Conservation (phyloP, 2,888 invertebrate species). For the Mongoloraphidia duomilia region DNA sequence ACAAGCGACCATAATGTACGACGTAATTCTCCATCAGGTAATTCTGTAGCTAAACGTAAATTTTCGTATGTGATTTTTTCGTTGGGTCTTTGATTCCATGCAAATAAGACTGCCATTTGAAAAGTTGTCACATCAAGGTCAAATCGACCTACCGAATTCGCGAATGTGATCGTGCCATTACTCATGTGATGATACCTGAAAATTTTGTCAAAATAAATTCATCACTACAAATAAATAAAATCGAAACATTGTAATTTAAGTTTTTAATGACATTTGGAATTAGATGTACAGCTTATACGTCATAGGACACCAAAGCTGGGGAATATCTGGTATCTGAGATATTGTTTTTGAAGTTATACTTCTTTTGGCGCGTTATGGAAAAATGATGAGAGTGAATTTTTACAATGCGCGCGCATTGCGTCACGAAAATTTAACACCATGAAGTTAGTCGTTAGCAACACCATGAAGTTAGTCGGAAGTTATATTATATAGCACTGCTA, state of each 20-base stretch:
- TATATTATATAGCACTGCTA: no score
- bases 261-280: no score
- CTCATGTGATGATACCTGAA: constrained; percentile 87
- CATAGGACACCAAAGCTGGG: no score
- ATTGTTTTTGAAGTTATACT: no score
- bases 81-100: constrained; percentile 92
- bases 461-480: no score
- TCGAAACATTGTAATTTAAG: background rate
- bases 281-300: no score
- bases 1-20: constrained; percentile 92
- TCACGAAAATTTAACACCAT: no score
- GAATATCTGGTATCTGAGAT: no score
- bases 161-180: constrained; percentile 94
- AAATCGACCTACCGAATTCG: constrained; percentile 81
- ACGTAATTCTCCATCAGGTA: constrained; percentile 89
- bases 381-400: no score
- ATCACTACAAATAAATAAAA: background rate
- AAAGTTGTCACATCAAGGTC: constrained; percentile 98
- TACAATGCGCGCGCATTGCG: no score
- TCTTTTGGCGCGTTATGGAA: no score
- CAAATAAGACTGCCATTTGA: constrained; percentile 98
- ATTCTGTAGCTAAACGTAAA: constrained; percentile 86
- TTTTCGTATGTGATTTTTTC: constrained; percentile 96
- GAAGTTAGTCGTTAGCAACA: no score
- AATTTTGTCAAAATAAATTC: constrained; percentile 14